Conservation (phyloP, 2,797 vertebrate genomes). For the Anabas testudineus region DNA sequence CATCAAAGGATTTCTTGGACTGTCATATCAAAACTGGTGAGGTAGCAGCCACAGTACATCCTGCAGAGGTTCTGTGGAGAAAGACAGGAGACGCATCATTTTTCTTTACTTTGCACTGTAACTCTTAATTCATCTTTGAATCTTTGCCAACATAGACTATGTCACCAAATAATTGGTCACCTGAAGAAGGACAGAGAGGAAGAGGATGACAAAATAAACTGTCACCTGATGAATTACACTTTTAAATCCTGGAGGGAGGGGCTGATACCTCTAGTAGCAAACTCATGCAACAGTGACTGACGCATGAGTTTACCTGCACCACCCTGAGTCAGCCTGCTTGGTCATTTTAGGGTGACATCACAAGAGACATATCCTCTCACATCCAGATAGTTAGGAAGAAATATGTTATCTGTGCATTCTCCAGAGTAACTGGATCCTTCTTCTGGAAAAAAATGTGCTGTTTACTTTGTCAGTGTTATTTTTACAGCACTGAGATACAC, state of each 20-base stretch:
- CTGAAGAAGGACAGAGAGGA: not conserved
- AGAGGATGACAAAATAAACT: not conserved
- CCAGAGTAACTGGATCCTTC: not conserved
- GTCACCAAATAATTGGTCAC: constrained; percentile 1
- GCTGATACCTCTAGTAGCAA: not conserved
- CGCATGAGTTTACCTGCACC: constrained; percentile 11
- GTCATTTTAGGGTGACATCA: not conserved
- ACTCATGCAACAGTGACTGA: not conserved
- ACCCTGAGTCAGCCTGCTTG: not conserved
- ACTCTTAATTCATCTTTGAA: not conserved
- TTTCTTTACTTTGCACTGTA: no score
- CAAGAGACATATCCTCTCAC: not conserved
- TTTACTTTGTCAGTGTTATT: not conserved
- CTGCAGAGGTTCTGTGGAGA: constrained; percentile 47
- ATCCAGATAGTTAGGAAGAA: not conserved
- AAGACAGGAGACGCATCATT: constrained; percentile 14
- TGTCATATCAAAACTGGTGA: constrained; percentile 22
- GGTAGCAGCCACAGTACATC: not conserved
- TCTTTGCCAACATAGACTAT: not conserved
- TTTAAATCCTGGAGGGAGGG: not conserved
- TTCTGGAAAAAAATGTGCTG: not conserved
- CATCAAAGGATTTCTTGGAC: constrained; percentile 1
- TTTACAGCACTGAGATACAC: not conserved
- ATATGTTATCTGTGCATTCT: not conserved
- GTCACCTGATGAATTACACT: constrained; percentile 4